phyloP scores from a whole-genome alignment of 2,888 invertebrate genomes.

The Oligia fasciuncula region DNA sequence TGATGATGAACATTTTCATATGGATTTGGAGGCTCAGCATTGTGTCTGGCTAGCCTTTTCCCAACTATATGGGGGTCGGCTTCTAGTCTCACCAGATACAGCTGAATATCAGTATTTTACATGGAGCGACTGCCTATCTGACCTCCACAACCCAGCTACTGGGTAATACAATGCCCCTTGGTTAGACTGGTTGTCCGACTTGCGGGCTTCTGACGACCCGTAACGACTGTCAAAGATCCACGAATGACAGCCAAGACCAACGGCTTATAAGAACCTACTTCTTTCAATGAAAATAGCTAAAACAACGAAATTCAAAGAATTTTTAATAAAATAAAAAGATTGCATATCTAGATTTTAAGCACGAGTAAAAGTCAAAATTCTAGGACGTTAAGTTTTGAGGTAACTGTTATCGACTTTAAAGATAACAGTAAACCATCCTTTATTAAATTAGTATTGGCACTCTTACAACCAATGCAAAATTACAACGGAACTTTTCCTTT shows the following conservation, averaged over 20 bases:
- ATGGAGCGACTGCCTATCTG: background rate
- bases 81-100: too few species aligned
- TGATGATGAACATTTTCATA: background rate
- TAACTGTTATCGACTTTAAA: conserved; percentile 3
- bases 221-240: background rate
- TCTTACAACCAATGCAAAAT: conserved; percentile 22
- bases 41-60: background rate
- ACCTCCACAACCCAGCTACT: background rate
- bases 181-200: background rate
- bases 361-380: background rate
- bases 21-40: too few species aligned
- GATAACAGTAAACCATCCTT: conserved; percentile 31
- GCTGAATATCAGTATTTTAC: background rate
- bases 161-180: background rate
- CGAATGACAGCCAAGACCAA: background rate
- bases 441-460: conserved; percentile 34
- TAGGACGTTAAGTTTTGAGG: background rate
- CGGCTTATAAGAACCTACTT: background rate
- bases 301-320: background rate
- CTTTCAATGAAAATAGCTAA: background rate
- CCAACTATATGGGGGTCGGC: too few species aligned
- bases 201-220: background rate
- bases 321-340: background rate
- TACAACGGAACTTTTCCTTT: conserved; percentile 36
- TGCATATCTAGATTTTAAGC: background rate